Base-by-base conservation (phyloP, 2,888 invertebrate genomes). In the Andrena camellia region DNA sequence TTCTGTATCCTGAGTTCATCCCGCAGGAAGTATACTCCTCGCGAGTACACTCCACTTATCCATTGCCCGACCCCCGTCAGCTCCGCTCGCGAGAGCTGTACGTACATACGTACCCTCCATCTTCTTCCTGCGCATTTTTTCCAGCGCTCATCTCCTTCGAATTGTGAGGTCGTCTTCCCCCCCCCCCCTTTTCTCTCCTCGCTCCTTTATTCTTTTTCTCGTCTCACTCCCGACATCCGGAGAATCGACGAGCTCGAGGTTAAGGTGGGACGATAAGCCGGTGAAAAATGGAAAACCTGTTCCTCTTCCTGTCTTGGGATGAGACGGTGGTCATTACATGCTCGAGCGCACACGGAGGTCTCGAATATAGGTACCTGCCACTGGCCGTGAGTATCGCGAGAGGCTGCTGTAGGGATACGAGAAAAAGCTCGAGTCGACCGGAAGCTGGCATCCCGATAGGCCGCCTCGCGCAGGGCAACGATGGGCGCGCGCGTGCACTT, bases 201-300 rank as follows among this genome's bases (percentile, higher is more conserved):
- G 8, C 17, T 31, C 70, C 72, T 68, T 31, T 48, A 13, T 17
- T 17, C n/a, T 48, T 73, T 57, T 52, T 52, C 63, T 48, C 13
- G 73, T 64, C 57, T 42, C 23, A 33, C 54, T 52, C 52, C 33
- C 59, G 84, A 78, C 85, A 83, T 85, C 87, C 84, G 87, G 78
- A 78, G 85, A 76, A 86, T 79, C 81, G 85, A 81, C 81, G 73
- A 81, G 84, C 78, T 77, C 73, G 86, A 89, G 90, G 91, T 92
- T 90, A 89, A 91, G 89, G 90, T 87, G 86, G 88, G 78, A 88
- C 90, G 92, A 92, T 92, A 91, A 90, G 89, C 86, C 81, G 62
- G 83, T 87, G 90, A 92, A 92, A 92, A 91, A 91, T 90, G 89
- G 87, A 90, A 91, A 92, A 92, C 92, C 92, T 90, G 92, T 92